Evolutionary conservation across 2,888 invertebrate genomes (phyloP).

Genomic region (Oegoconia quadripuncta): DNA sequence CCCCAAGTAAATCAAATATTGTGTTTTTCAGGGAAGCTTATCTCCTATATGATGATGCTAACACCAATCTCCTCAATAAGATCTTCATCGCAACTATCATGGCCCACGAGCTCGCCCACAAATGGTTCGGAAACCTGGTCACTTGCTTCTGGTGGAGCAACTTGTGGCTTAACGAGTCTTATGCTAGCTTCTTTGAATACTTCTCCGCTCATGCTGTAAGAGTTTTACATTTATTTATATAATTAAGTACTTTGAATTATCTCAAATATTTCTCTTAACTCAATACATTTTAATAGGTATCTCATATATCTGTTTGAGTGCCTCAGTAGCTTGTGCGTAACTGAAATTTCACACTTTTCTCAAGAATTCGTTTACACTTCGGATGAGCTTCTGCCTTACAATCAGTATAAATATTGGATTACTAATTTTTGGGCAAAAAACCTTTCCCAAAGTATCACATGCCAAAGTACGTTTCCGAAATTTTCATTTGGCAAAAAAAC

Average conservation of each 20-base stretch:
- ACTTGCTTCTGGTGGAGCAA: constrained; percentile 89
- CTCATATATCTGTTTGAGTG: too few relatives aligned
- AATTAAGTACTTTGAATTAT: not conserved
- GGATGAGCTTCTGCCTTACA: too few relatives aligned
- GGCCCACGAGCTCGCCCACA: constrained; percentile 90
- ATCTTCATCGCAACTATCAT: constrained; percentile 79
- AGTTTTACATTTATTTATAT: constrained; percentile 6
- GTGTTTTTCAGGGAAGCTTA: constrained; percentile 68
- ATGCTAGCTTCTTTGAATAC: constrained; percentile 86
- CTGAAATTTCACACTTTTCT: too few relatives aligned
- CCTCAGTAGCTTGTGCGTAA: too few relatives aligned
- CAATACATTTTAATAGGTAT: too few relatives aligned
- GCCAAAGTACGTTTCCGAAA: too few relatives aligned
- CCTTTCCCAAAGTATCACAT: too few relatives aligned
- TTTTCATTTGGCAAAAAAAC: too few relatives aligned
- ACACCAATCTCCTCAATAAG: constrained; percentile 64
- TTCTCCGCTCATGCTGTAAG: constrained; percentile 76
- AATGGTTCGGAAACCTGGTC: constrained; percentile 91
- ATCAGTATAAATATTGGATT: too few relatives aligned
- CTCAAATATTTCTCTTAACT: too few relatives aligned
- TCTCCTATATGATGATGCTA: constrained; percentile 58
- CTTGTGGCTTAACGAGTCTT: constrained; percentile 85
- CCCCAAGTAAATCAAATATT: not conserved
- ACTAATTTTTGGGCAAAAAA: too few relatives aligned
- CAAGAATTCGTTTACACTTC: too few relatives aligned